Base-by-base conservation (phyloP, 1,140 invertebrate species). In the Drosophila asahinai region DNA sequence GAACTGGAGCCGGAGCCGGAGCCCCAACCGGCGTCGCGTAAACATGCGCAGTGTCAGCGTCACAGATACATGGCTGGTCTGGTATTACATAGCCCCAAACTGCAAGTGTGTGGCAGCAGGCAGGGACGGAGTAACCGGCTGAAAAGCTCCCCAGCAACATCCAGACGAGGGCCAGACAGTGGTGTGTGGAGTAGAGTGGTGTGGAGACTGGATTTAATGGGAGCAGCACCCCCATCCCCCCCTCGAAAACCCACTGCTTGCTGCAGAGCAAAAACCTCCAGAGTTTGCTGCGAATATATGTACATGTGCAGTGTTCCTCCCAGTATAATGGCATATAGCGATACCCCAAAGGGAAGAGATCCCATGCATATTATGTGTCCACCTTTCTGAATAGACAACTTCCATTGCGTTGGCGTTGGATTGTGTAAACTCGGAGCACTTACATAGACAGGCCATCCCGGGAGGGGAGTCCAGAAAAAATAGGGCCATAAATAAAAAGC, bases 121-220 rank as follows among this genome's bases (percentile, higher is more conserved):
- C 55, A 52, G 52, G 33, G 45, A 62, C 48, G 47, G 14, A 48
- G 52, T 30, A 73, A 73, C 71, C 71, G 55, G 68, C 71, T 73
- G 47, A 60, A 73, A 51, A 73, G 54, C 54, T 51, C 22, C 57
- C 25, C 38, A 49, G 19, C 27, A 33, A 65, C 49, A 77, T 63
- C 58, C 74, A 79, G 58, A 79, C 74, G 48, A 64, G 51, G 38
- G 73, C 64, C 76, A 78, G 74, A 78, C 76, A 73, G 54, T 52
- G 52, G 33, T 38, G 52, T 38, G 52, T 55, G 54, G 19, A 57
- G 52, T 55, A 36, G 19, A 40, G 54, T 57, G 36, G 54, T 19
- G 11, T 57, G 45, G 58, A 30, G 45, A 65, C 27, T 65, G 47
- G 42, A 47, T 45, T 68, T 61, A 48, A 42, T 77, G 64, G 49